Evolutionary conservation across 2,797 vertebrate species (phyloP), one percentile per base, ranked within the genome.

Genomic region (Sylvia borin): DNA sequence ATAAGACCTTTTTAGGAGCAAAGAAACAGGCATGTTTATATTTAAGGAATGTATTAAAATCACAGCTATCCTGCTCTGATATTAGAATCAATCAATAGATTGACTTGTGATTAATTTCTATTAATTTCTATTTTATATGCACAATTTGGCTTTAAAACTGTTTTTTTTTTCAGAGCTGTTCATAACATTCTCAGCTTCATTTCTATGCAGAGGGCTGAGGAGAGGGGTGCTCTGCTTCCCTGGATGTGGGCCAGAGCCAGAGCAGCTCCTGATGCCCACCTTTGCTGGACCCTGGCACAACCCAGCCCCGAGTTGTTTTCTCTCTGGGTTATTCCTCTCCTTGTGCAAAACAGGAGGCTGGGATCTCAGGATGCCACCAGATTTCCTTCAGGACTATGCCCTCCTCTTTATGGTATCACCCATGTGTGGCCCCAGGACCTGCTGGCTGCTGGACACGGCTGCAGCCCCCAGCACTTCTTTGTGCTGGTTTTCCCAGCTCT

Each of bases 61-160:
- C 65, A 51, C 78, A 94, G 95, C 47, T 94, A 83, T 91, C 85
- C 89, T 96, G 72, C 66, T 97, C 84, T 92, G 62, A 81, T 93
- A 85, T 75, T 86, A 92, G 50, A 73, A 78, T 70, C 68, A 91
- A 95, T 85, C 68, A 88, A 48, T 66, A 60, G 70, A 85, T 88
- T 90, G 83, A 90, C 85, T 83, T 1, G 9, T 58, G 40, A 72
- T 72, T 84, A 12, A 65, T 86, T 93, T 92, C 21, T 88, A 5
- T 92, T 88, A 21, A 61, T 91, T 93, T 81, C 12, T 93, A 82
- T 67, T 90, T 91, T 70, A 68, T 67, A 21, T 32, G 48, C 38
- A 22, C 18, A 45, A 3, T 68, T 89, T 93, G 62, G 32, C 67
- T 90, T 85, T 76, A 62, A 84, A 93, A 42, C 19, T 31, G 38